Evolutionary conservation across 2,113 vertebrate species (phyloP), one percentile per base, ranked within the genome.

Genomic region (Misgurnus mizolepis): DNA sequence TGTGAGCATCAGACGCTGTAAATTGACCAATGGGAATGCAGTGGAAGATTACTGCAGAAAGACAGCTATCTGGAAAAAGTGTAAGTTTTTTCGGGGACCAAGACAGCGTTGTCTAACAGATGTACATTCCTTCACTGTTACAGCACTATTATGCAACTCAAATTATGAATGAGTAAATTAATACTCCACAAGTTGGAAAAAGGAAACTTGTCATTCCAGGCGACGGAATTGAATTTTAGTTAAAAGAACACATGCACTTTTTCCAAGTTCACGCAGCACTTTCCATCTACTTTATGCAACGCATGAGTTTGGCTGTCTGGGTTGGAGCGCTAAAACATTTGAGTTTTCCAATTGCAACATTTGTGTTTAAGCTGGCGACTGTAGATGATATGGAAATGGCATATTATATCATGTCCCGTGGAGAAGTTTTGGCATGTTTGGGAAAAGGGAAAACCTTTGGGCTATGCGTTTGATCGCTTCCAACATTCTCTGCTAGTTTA

Each of bases 161-260:
- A 82, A 87, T 88, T 75, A 83, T 91, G 90, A 91, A 91, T 88
- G 90, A 90, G 88, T 84, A 83, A 90, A 91, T 76, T 39, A 90
- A 84, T 60, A 80, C 7, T 53, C 72, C 85, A 81, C 74, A 62
- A 18, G 69, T 67, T 84, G 75, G 47, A 87, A 53, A 86, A 85
- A 27, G 89, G 88, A 89, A 90, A 88, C 60, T 70, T 78, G 64
- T n/a, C 53, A 50, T 81, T 90, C 89, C 88, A 92, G 90, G 89
- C 86, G 78, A 82, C 82, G 50, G 69, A 86, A 81, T 90, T 90
- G 87, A 83, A 84, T 80, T 86, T 90, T 76, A 64, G 66, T 80
- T 83, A 41, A 68, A 77, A 86, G 84, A 86, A 79, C 60, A 72
- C 49, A 34, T 34, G 27, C 27, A 70, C 5, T 88, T 91, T 91